These are phyloP conservation scores for Pluvialis apricaria DNA, from an alignment of 2,113 vertebrate genomes.

Conservation along the genomic window DNA sequence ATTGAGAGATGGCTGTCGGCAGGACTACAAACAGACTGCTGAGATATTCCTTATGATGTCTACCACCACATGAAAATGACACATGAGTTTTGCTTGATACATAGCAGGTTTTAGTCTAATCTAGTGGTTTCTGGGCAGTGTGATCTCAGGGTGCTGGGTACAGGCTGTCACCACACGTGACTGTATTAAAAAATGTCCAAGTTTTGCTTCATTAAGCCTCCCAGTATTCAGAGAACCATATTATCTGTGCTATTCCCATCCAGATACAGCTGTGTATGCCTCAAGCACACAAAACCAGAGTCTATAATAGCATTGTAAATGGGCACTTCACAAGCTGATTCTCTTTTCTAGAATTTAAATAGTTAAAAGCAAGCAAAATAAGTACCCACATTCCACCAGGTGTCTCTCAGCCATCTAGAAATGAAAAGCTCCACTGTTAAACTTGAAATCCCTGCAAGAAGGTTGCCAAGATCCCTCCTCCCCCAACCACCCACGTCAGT, in stretches of 20 bases:
- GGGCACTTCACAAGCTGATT: neutral
- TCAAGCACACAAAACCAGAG: neutral
- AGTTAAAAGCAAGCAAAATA: neutral
- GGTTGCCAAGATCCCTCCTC: neutral
- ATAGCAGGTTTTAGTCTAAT: neutral
- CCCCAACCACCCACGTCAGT: neutral
- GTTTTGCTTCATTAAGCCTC: neutral
- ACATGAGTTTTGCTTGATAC: neutral
- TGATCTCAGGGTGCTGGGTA: neutral
- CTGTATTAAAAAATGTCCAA: neutral
- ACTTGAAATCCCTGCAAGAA: neutral
- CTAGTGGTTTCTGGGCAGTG: neutral
- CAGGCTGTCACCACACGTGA: neutral
- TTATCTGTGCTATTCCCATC: neutral
- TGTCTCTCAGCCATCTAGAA: slow-evolving; percentile 23
- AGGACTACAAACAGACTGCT: neutral
- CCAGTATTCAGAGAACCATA: accelerated
- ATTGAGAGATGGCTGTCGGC: neutral
- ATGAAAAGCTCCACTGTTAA: neutral
- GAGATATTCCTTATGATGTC: neutral
- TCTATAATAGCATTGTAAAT: neutral
- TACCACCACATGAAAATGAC: neutral
- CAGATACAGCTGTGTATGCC: neutral
- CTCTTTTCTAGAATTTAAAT: neutral
- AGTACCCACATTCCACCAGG: neutral